phyloP scores from a whole-genome alignment of 1,140 invertebrate species.

The Asbolus verrucosus region DNA sequence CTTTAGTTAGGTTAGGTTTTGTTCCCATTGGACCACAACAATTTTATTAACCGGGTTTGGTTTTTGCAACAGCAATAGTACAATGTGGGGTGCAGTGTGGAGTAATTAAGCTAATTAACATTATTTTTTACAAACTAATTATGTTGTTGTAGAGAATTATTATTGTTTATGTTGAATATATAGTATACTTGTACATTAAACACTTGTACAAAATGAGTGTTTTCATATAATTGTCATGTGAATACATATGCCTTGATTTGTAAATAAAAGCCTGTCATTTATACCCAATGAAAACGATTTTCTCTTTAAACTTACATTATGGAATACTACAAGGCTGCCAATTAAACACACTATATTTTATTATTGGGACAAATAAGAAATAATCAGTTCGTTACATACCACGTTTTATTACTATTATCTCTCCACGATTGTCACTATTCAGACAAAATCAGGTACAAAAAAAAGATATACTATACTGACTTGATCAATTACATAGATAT shows the following conservation, averaged over 20 bases:
- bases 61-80: conserved; percentile 45
- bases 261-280: conserved; percentile 61
- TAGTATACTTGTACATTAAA: conserved; percentile 51
- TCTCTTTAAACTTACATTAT: conserved; percentile 6
- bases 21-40: not conserved
- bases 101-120: conserved; percentile 47
- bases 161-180: conserved; percentile 55
- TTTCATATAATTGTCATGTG: conserved; percentile 57
- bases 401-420: conserved; percentile 27
- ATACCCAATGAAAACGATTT: conserved; percentile 42
- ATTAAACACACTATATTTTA: too few relatives aligned
- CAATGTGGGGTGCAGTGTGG: conserved; percentile 46
- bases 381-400: too few relatives aligned
- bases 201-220: conserved; percentile 53
- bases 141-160: conserved; percentile 54
- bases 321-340: too few relatives aligned
- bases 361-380: too few relatives aligned
- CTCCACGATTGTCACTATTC: conserved; percentile 29
- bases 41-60: conserved; percentile 17
- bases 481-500: conserved; percentile 7
- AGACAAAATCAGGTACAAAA: conserved; percentile 35
- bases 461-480: not conserved
- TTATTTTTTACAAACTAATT: conserved; percentile 46
- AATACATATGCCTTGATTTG: conserved; percentile 61
- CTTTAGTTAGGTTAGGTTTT: conserved; percentile 15